These are phyloP conservation scores for Ennomos quercinarius DNA, from an alignment of 2,888 invertebrate species.

Conservation along the genomic window DNA sequence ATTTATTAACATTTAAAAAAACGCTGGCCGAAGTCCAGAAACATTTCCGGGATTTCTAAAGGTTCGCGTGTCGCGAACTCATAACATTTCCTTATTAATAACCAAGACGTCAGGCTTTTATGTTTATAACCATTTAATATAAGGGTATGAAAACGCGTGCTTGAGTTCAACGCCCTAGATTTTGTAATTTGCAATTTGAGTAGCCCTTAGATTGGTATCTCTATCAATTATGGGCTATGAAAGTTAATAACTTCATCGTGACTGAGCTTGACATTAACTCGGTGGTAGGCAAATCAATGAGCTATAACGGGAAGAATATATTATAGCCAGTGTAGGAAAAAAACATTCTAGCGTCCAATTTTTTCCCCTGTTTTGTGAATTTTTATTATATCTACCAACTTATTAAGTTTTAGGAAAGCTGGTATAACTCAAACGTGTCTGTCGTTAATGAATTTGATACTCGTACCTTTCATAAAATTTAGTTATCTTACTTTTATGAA, in stretches of 20 bases:
- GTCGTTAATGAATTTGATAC: too few relatives aligned
- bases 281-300: constrained; percentile 70
- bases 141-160: constrained; percentile 18
- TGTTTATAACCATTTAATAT: constrained; percentile 28
- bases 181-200: constrained; percentile 61
- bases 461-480: too few relatives aligned
- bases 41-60: constrained; percentile 5
- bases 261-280: constrained; percentile 77
- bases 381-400: too few relatives aligned
- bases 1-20: too few relatives aligned
- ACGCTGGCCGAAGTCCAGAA: too few relatives aligned
- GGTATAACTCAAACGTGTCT: too few relatives aligned
- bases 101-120: constrained; percentile 22
- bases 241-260: constrained; percentile 83
- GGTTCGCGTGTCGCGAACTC: constrained; percentile 21
- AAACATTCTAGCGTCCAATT: too few relatives aligned
- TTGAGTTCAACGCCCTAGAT: constrained; percentile 21
- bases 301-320: too few relatives aligned
- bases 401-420: too few relatives aligned
- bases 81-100: constrained; percentile 28
- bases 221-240: constrained; percentile 82
- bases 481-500: too few relatives aligned
- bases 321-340: too few relatives aligned
- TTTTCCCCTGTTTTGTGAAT: too few relatives aligned
- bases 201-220: constrained; percentile 74